Evolutionary conservation across 2,888 invertebrate species (phyloP).

Genomic region (Lissocephala sabroskyi): DNA sequence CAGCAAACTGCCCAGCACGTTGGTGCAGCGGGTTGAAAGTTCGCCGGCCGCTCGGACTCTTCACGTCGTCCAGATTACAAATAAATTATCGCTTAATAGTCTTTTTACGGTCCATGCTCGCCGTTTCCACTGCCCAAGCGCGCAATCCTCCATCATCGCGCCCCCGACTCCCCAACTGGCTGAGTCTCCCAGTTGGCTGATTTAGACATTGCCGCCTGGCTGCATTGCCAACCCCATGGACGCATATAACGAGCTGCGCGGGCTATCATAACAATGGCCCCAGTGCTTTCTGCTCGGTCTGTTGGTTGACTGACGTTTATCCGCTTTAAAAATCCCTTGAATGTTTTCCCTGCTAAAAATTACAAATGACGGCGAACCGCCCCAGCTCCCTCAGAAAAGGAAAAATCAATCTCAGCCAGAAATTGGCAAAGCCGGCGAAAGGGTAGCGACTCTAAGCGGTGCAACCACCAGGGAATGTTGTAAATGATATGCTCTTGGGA

Average conservation of each 20-base stretch:
- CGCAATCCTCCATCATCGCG: neutral
- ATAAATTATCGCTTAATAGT: slow-evolving; percentile 72
- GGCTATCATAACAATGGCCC: slow-evolving; percentile 1
- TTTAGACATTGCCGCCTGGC: slow-evolving; percentile 4
- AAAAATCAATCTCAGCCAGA: slow-evolving; percentile 38
- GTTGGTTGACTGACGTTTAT: no score
- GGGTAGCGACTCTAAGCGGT: no score
- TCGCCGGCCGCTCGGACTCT: slow-evolving; percentile 34
- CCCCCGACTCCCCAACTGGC: slow-evolving; percentile 9
- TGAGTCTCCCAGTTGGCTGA: slow-evolving; percentile 24
- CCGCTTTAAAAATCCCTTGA: no score
- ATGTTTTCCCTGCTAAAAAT: no score
- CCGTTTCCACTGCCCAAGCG: neutral
- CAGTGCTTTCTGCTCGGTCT: no score
- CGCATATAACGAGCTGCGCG: neutral
- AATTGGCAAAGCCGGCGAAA: no score
- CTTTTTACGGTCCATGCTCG: slow-evolving; percentile 33
- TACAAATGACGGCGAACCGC: no score
- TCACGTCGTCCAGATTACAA: slow-evolving; percentile 71
- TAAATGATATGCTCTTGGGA: slow-evolving; percentile 40
- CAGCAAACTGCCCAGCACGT: slow-evolving; percentile 3
- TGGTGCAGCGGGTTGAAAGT: neutral
- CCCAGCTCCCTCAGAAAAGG: no score
- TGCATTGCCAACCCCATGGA: neutral
- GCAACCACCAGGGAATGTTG: slow-evolving; percentile 29